Conservation (phyloP, 2,797 vertebrate genomes). For the Channallabes apus region DNA sequence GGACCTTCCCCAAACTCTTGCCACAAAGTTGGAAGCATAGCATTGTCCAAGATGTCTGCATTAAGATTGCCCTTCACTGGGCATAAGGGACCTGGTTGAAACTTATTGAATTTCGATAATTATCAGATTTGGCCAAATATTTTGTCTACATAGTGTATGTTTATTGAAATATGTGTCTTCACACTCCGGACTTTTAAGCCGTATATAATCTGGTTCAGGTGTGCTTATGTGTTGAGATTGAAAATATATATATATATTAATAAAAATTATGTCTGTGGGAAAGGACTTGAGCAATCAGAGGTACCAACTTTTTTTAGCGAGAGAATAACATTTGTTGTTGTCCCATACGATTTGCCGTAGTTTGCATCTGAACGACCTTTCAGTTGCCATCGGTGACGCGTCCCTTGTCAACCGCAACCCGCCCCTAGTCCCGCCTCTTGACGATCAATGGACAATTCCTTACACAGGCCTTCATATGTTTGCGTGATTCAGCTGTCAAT, state of each 20-base stretch:
- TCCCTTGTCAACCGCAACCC: conserved; percentile 59
- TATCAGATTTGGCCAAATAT: too few species aligned
- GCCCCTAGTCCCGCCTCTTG: conserved; percentile 32
- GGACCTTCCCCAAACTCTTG: too few species aligned
- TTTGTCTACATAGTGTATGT: not conserved
- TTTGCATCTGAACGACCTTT: conserved; percentile 47
- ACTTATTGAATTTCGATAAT: too few species aligned
- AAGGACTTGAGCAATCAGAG: not conserved
- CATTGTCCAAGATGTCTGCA: too few species aligned
- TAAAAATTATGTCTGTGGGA: not conserved
- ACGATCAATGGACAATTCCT: conserved; percentile 61
- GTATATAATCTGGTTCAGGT: not conserved
- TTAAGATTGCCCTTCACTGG: too few species aligned
- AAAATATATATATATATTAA: too few species aligned
- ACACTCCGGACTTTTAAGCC: not conserved
- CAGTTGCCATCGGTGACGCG: conserved; percentile 77
- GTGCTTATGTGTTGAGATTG: not conserved
- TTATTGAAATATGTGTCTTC: not conserved
- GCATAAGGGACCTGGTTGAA: too few species aligned
- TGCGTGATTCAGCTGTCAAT: conserved; percentile 60
- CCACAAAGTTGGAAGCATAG: too few species aligned
- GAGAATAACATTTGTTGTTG: conserved; percentile 34
- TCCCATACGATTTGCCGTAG: conserved; percentile 46
- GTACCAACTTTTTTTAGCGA: not conserved
- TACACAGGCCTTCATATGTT: not conserved